phyloP scores from a whole-genome alignment of 2,888 invertebrate genomes.

The Phalangium opilio region DNA sequence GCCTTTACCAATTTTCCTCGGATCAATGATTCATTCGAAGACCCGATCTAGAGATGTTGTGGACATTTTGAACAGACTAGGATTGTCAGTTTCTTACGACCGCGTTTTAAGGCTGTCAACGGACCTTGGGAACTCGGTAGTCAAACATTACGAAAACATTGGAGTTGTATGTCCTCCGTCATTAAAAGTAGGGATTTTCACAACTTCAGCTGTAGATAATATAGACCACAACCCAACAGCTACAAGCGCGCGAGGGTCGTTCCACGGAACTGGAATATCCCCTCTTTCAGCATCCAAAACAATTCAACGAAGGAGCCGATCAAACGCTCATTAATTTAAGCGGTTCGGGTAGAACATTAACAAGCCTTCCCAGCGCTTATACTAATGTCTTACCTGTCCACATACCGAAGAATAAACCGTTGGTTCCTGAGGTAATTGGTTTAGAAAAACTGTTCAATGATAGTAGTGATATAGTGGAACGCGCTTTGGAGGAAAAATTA shows the following conservation, averaged over 20 bases:
- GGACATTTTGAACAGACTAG: neutral
- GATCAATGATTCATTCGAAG: neutral
- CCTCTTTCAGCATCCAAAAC: neutral
- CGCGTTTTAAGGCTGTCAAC: neutral
- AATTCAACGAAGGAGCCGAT: no score
- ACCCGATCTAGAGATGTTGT: neutral
- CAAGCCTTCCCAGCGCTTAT: no score
- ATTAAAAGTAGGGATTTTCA: neutral
- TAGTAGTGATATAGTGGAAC: no score
- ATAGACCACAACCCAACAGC: neutral
- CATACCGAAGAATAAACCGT: no score
- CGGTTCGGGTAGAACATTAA: no score
- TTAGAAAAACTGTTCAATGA: no score
- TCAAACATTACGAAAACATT: neutral
- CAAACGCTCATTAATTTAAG: no score
- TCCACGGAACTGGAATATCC: neutral
- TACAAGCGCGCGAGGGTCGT: neutral
- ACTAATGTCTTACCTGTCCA: no score
- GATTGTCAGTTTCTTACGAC: neutral
- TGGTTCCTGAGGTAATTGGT: no score
- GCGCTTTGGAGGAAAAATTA: no score
- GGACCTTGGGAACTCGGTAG: neutral
- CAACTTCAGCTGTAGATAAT: neutral
- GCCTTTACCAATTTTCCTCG: neutral
- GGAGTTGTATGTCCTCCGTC: neutral